These are phyloP conservation scores for Phengaris arion DNA, from an alignment of 2,888 invertebrate genomes.

Conservation along the genomic window DNA sequence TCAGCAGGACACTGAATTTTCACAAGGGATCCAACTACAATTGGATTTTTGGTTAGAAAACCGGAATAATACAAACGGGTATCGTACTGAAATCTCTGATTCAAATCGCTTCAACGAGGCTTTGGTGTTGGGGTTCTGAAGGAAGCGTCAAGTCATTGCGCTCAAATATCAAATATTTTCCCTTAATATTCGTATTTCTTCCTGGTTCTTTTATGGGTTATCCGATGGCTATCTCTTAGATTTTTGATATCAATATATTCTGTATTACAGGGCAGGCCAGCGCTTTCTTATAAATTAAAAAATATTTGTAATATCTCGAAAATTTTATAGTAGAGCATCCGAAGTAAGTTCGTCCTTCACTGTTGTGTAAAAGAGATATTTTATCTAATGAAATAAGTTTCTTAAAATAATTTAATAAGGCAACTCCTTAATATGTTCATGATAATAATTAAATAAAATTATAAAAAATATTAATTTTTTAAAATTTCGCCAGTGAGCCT, in stretches of 20 bases:
- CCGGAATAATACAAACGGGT: conserved; percentile 79
- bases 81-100: conserved; percentile 77
- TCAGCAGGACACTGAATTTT: conserved; percentile 71
- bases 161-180: conserved; percentile 18
- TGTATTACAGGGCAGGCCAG: background rate
- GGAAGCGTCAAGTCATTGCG: conserved; percentile 59
- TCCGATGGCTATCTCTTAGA: conserved; percentile 11
- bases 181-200: background rate
- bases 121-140: conserved; percentile 60
- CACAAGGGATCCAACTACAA: conserved; percentile 71
- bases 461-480: no score
- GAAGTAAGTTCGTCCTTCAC: no score
- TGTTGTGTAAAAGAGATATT: no score
- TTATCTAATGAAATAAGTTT: no score
- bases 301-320: background rate
- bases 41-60: conserved; percentile 79
- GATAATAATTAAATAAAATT: no score
- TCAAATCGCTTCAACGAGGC: conserved; percentile 74
- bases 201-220: background rate
- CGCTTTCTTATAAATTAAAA: background rate
- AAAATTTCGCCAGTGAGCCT: no score
- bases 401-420: no score
- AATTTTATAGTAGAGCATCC: no score
- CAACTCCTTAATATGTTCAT: no score
- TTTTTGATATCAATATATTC: background rate